These are phyloP conservation scores for Dasyprocta punctata DNA, from an alignment of 2,113 vertebrate genomes.

Conservation along the genomic window DNA sequence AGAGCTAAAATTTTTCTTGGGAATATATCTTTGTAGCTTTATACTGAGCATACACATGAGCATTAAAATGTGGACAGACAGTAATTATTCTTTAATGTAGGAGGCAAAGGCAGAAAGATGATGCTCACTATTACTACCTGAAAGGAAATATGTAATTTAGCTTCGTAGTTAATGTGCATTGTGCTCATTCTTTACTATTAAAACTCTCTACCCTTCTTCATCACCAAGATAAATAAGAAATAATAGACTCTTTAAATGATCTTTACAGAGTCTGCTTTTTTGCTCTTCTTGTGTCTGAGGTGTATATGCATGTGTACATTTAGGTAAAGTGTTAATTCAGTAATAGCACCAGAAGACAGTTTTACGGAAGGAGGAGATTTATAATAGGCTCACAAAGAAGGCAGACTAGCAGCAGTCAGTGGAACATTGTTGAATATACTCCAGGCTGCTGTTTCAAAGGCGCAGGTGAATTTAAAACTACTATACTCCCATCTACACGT, in stretches of 20 bases:
- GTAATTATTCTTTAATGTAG: not conserved
- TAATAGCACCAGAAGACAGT: not conserved
- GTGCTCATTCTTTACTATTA: not conserved
- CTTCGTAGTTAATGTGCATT: not conserved
- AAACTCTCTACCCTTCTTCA: not conserved
- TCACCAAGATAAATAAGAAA: not conserved
- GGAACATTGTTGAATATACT: slow-evolving; percentile 38
- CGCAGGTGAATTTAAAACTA: slow-evolving; percentile 81
- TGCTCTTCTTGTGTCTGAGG: not conserved
- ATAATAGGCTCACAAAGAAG: slow-evolving; percentile 11
- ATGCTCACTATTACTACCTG: not conserved
- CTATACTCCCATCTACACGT: slow-evolving; percentile 47
- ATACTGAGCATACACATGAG: not conserved
- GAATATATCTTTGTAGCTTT: not conserved
- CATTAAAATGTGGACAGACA: not conserved
- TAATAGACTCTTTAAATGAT: not conserved
- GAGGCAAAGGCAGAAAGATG: not conserved
- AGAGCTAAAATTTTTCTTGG: not conserved
- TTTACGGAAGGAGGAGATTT: not conserved
- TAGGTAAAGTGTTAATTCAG: slow-evolving; percentile 75
- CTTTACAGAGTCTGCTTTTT: not conserved
- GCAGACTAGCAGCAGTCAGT: slow-evolving; percentile 47
- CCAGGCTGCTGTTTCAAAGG: slow-evolving; percentile 76
- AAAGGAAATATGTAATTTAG: not conserved
- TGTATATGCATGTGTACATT: not conserved